These are phyloP conservation scores for Toxotes lorentzi DNA, from an alignment of 2,797 vertebrate genomes.

Conservation along the genomic window DNA sequence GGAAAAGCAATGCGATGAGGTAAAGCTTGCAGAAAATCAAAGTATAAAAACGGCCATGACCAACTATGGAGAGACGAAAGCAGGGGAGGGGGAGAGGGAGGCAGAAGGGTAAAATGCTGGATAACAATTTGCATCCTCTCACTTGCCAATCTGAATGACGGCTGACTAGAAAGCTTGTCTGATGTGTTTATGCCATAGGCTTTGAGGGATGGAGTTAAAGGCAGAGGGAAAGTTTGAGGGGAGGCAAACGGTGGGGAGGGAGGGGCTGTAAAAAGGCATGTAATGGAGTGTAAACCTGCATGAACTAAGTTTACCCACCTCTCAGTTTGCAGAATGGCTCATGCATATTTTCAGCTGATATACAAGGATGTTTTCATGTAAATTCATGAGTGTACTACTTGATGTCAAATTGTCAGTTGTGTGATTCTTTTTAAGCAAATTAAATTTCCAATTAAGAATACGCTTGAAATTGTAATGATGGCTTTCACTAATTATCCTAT, in stretches of 20 bases:
- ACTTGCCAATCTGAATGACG: constrained; percentile 56
- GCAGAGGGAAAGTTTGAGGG: constrained; percentile 47
- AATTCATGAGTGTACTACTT: not conserved
- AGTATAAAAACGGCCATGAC: constrained; percentile 73
- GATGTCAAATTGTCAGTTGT: constrained; percentile 2
- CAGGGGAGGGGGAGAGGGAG: constrained; percentile 29
- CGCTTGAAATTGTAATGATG: not conserved
- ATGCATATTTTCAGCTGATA: constrained; percentile 4
- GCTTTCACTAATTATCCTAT: not conserved
- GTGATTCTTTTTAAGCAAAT: not conserved
- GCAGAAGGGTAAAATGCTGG: constrained; percentile 41
- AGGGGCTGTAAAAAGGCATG: constrained; percentile 45
- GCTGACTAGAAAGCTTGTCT: constrained; percentile 71
- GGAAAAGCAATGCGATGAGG: constrained; percentile 66
- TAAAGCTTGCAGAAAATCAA: constrained; percentile 77
- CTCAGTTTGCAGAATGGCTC: constrained; percentile 41
- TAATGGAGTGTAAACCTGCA: constrained; percentile 63
- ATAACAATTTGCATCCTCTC: constrained; percentile 75
- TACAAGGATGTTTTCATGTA: constrained; percentile 16
- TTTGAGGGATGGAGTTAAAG: constrained; percentile 66
- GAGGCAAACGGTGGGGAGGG: constrained; percentile 47
- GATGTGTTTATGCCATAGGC: constrained; percentile 82
- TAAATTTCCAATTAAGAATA: not conserved
- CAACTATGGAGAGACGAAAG: constrained; percentile 56
- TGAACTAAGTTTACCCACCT: constrained; percentile 47